Conservation (phyloP, 2,888 invertebrate genomes). For the Fabriciana adippe region DNA sequence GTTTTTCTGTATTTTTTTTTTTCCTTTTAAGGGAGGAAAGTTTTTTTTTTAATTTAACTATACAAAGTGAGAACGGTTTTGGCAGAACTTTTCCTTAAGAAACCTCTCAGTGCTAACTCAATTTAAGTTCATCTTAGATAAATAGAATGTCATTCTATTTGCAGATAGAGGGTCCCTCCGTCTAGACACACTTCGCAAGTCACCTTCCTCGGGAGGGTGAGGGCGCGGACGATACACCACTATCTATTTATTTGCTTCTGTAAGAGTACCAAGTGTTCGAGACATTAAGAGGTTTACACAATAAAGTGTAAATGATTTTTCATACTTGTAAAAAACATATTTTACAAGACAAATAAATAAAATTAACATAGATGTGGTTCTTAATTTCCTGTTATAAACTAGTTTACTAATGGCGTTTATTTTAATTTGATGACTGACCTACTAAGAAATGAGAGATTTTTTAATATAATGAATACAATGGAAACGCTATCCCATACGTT, state of each 20-base stretch:
- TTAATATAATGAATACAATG: constrained; percentile 55
- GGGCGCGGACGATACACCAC: constrained; percentile 70
- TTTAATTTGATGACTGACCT: not conserved
- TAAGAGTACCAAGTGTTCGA: constrained; percentile 67
- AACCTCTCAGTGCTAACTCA: constrained; percentile 38
- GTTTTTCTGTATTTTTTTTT: constrained; percentile 7
- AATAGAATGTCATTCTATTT: constrained; percentile 47
- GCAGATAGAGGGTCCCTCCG: constrained; percentile 67
- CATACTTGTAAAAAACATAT: not conserved
- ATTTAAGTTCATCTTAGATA: constrained; percentile 45
- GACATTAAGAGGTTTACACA: constrained; percentile 50
- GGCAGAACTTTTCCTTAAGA: constrained; percentile 25
- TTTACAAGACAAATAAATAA: not conserved
- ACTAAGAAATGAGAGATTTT: constrained; percentile 1
- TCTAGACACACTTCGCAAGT: constrained; percentile 79
- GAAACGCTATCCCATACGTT: constrained; percentile 74
- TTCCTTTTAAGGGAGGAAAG: not conserved
- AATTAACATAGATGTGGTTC: too few species aligned
- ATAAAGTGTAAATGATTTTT: constrained; percentile 11
- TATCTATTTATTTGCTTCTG: constrained; percentile 77
- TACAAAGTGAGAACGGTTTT: constrained; percentile 3
- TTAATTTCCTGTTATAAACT: too few species aligned
- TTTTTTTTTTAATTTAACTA: constrained; percentile 6
- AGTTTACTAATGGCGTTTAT: not conserved
- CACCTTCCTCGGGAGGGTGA: constrained; percentile 68